Conservation (phyloP, 2,888 invertebrate genomes). For the Neoscelio sp. region DNA sequence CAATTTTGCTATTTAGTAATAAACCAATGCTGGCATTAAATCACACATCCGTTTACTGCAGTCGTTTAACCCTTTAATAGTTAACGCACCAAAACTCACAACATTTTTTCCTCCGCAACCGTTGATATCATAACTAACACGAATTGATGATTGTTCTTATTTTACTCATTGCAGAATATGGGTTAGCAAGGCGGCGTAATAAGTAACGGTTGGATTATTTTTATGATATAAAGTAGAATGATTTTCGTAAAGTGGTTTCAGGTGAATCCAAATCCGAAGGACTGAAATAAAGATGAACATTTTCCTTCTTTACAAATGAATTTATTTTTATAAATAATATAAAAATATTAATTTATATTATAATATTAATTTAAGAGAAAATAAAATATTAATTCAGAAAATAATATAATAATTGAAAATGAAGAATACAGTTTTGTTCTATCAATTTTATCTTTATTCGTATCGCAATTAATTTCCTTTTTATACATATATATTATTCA, state of each 20-base stretch:
- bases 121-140: conserved; percentile 34
- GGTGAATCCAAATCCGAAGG: conserved; percentile 18
- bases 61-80: conserved; percentile 45
- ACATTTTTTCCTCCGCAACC: conserved; percentile 11
- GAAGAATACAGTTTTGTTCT: no score
- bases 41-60: conserved; percentile 32
- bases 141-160: conserved; percentile 34
- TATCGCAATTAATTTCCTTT: no score
- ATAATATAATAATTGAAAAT: no score
- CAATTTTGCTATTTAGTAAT: no score
- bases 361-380: no score
- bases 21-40: no score
- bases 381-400: no score
- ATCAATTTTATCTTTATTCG: no score
- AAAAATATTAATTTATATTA: no score
- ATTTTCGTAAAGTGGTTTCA: conserved; percentile 33
- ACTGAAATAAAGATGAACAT: conserved; percentile 19
- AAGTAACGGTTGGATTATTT: conserved; percentile 22
- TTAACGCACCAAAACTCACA: conserved; percentile 58
- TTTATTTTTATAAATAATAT: no score
- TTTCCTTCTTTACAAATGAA: no score
- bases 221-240: conserved; percentile 28
- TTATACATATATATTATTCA: no score
- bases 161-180: conserved; percentile 24
- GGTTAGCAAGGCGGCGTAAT: conserved; percentile 35